Conservation (phyloP, 2,888 invertebrate species). For the Plusia festucae region DNA sequence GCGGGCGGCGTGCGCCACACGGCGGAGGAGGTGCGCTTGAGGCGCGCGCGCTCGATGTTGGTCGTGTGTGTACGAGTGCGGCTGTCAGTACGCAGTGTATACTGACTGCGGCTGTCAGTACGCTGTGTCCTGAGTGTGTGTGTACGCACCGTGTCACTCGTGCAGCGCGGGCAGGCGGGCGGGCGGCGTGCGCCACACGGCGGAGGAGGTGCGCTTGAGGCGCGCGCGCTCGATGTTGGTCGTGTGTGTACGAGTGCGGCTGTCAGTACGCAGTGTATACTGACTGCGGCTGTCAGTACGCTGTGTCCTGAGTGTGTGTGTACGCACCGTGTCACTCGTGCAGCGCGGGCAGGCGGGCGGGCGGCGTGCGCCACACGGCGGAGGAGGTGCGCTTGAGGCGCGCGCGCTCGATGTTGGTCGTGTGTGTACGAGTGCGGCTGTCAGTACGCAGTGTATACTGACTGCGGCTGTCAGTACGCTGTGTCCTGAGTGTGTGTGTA, state of each 20-base stretch:
- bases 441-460: background rate
- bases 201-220: slow-evolving; percentile 93
- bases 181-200: slow-evolving; percentile 93
- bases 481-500: background rate
- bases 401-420: slow-evolving; percentile 89
- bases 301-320: background rate
- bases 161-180: slow-evolving; percentile 86
- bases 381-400: slow-evolving; percentile 92
- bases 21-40: slow-evolving; percentile 93
- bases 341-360: slow-evolving; percentile 87
- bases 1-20: slow-evolving; percentile 93
- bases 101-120: background rate
- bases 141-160: slow-evolving; percentile 56
- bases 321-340: slow-evolving; percentile 63
- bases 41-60: slow-evolving; percentile 90
- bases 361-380: slow-evolving; percentile 93
- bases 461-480: background rate
- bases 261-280: background rate
- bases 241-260: no score
- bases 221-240: slow-evolving; percentile 90
- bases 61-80: slow-evolving; percentile 62
- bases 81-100: background rate
- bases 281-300: background rate
- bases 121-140: background rate
- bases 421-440: no score